Conservation (phyloP, 2,888 invertebrate genomes). For the Stictocephala bisonia region DNA sequence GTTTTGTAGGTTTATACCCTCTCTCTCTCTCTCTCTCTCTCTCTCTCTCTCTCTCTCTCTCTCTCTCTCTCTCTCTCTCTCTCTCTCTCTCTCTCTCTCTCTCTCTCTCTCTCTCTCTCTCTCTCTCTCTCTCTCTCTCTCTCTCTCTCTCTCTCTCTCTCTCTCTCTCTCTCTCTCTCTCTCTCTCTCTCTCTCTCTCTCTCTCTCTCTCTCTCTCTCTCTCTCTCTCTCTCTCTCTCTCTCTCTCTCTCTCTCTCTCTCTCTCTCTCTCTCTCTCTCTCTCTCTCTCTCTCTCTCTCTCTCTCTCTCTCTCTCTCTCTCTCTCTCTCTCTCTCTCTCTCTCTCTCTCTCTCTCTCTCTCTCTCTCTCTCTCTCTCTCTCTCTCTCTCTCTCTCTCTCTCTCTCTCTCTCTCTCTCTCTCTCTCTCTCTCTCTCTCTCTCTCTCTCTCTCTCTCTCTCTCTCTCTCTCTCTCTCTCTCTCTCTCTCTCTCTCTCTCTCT, state of each 20-base stretch:
- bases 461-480: neutral
- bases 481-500: neutral
- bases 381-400: neutral
- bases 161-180: conserved; percentile 21
- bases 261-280: neutral
- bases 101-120: conserved; percentile 21
- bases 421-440: neutral
- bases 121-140: conserved; percentile 21
- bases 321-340: neutral
- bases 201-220: too few species aligned
- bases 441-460: neutral
- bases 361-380: neutral
- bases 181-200: too few species aligned
- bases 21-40: conserved; percentile 21
- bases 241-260: neutral
- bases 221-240: neutral
- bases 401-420: neutral
- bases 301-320: neutral
- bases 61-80: conserved; percentile 21
- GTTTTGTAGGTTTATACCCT: neutral
- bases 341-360: neutral
- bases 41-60: conserved; percentile 21
- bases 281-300: neutral
- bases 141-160: conserved; percentile 21
- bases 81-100: conserved; percentile 18